Conservation (phyloP, 2,797 vertebrate genomes). For the Acanthurus leucopareius region DNA sequence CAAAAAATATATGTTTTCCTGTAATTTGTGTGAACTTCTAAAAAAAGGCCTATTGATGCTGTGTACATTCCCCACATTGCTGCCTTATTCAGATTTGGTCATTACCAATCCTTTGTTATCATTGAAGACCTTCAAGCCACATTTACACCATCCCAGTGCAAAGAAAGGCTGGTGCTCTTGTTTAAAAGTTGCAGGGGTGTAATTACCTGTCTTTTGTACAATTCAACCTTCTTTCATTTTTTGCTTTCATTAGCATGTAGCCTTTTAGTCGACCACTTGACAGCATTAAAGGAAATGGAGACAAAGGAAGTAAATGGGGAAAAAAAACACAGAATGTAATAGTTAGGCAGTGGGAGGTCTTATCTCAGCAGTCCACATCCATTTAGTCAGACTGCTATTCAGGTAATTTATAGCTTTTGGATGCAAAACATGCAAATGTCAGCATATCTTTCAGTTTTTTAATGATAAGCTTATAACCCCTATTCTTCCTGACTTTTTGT, state of each 20-base stretch:
- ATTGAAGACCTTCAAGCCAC: not conserved
- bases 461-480: constrained; percentile 13
- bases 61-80: not conserved
- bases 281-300: constrained; percentile 19
- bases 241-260: constrained; percentile 13
- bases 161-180: constrained; percentile 10
- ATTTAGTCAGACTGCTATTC: constrained; percentile 25
- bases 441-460: constrained; percentile 26
- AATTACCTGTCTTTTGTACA: constrained; percentile 28
- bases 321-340: constrained; percentile 4
- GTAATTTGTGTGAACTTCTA: not conserved
- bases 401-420: constrained; percentile 30
- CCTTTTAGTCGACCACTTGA: constrained; percentile 26
- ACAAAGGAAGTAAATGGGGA: constrained; percentile 27
- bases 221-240: constrained; percentile 9
- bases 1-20: not conserved
- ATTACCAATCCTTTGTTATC: not conserved
- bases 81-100: not conserved
- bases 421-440: constrained; percentile 34
- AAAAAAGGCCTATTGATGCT: not conserved
- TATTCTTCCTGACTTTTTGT: constrained; percentile 20
- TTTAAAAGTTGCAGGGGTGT: not conserved
- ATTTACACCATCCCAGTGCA: not conserved
- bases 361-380: constrained; percentile 53
- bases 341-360: constrained; percentile 36